Percentiles rank a stretch among this genome's conserved stretches.
phyloP scores from a whole-genome alignment of 2,888 invertebrate species.

The Apotomis capreana region DNA sequence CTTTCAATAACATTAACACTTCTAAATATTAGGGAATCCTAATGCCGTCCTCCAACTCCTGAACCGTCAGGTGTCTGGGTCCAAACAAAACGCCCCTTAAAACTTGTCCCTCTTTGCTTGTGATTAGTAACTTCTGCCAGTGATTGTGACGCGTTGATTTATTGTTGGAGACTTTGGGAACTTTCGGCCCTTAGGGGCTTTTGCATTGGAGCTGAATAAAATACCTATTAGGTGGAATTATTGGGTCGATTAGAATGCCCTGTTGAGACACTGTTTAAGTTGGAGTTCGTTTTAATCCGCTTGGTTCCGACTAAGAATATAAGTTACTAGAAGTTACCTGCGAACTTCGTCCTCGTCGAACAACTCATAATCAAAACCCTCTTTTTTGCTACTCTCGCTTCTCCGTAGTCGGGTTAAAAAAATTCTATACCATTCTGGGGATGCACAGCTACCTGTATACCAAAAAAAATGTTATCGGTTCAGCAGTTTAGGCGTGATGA shows the following conservation, averaged over 20 bases:
- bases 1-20: too few species aligned
- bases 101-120: constrained; percentile 49
- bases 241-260: not conserved
- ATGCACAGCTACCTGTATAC: too few species aligned
- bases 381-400: too few species aligned
- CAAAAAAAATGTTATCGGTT: too few species aligned
- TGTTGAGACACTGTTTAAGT: not conserved
- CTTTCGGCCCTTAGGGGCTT: constrained; percentile 53
- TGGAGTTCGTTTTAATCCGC: not conserved
- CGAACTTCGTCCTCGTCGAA: too few species aligned
- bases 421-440: too few species aligned
- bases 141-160: constrained; percentile 82
- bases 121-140: constrained; percentile 79
- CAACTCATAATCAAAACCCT: too few species aligned
- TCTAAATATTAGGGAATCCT: not conserved
- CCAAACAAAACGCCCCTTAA: constrained; percentile 53
- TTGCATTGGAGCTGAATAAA: constrained; percentile 48
- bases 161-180: constrained; percentile 71
- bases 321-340: too few species aligned
- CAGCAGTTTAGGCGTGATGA: too few species aligned
- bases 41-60: not conserved
- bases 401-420: too few species aligned
- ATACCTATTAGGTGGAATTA: constrained; percentile 38
- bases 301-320: too few species aligned
- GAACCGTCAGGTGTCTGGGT: constrained; percentile 6